Conservation (phyloP, 2,888 invertebrate species). For the Eupithecia exiguata region DNA sequence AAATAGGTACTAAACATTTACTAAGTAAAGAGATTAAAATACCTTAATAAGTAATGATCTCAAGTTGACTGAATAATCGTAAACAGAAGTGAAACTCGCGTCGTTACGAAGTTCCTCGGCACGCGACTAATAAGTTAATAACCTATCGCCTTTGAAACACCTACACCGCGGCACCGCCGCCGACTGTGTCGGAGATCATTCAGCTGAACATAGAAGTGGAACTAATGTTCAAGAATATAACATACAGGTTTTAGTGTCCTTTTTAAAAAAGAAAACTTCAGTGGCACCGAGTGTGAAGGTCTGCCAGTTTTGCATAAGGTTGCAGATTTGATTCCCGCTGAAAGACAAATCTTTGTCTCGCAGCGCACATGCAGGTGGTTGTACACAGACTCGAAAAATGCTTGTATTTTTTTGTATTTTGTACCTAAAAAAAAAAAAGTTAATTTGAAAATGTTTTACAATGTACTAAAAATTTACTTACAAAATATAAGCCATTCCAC, state of each 20-base stretch:
- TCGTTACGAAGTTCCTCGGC: neutral
- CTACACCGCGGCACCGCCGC: neutral
- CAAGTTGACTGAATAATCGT: neutral
- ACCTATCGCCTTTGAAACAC: conserved; percentile 18
- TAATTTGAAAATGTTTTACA: too few relatives aligned
- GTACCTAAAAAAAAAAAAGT: too few relatives aligned
- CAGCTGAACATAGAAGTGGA: neutral
- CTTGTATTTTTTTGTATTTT: too few relatives aligned
- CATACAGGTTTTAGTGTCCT: neutral
- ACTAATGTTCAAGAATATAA: neutral
- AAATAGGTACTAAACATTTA: neutral
- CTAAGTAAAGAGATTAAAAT: neutral
- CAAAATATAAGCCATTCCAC: too few relatives aligned
- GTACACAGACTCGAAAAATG: too few relatives aligned
- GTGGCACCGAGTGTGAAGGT: neutral
- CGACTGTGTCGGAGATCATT: neutral
- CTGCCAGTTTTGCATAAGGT: neutral
- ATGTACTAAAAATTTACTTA: too few relatives aligned
- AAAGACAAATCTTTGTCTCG: too few relatives aligned
- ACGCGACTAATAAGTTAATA: neutral
- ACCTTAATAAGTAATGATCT: neutral
- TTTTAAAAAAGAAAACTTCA: neutral
- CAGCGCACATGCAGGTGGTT: too few relatives aligned
- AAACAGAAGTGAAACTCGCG: conserved; percentile 7
- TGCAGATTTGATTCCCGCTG: too few relatives aligned